Evolutionary conservation across 2,888 invertebrate genomes (phyloP), one percentile per base, ranked within the genome.

Genomic region (Cyaniris semiargus): DNA sequence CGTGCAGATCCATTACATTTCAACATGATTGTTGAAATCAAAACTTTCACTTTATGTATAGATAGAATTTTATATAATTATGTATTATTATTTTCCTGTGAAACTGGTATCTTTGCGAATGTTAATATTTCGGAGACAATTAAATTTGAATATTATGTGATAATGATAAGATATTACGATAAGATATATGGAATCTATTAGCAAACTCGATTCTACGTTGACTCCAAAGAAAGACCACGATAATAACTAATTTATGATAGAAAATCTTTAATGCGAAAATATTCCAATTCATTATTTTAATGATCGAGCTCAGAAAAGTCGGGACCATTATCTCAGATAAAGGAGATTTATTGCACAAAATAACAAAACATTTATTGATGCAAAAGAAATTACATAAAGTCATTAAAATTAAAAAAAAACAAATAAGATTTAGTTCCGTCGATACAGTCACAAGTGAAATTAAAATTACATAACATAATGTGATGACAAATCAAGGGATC

Each of bases 291-390:
- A 66, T 27, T 66, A 66, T 66, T 31, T 27, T 66, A 66, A 66
- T 31, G 66, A 66, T 66, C 27, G 27, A 66, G 27, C 27, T 66
- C 66, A 66, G 66, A 23, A 66, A 31, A 18, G 66, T 66, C 23
- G 60, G 58, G 60, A 60, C 21, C 60, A 60, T 23, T 60, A 60
- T 60, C 13, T 23, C 10, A 60, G 60, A 60, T 60, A 60, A 60
- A 60, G 58, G 8, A 23, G 21, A 60, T 60, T 60, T 60, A 60
- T 60, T 21, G 23, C 60, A 60, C 23, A 60, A 60, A 60, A 60
- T 23, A 3, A 60, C 13, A 60, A 60, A 60, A 60, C 23, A 60
- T 13, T 58, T 60, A 23, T 60, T 23, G 5, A 23, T 60, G 21
- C 60, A 60, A 60, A 60, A 60, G 21, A 23, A 60, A 60, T 23